Percentiles rank a stretch among this genome's conserved stretches.
Evolutionary conservation across 2,888 invertebrate genomes (phyloP).

Genomic region (Nemoura dubitans): DNA sequence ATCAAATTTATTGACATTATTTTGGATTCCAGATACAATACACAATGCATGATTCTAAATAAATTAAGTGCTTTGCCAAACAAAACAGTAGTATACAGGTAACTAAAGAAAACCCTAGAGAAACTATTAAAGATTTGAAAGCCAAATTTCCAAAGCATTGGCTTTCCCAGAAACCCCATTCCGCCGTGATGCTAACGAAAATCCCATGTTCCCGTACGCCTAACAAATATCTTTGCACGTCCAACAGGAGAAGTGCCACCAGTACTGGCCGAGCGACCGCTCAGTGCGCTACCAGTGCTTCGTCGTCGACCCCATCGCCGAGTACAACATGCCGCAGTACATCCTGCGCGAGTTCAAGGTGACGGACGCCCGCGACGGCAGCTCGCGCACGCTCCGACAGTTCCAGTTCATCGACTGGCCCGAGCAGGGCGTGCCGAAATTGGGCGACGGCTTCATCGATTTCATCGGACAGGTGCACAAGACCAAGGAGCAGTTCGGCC

Average conservation of each 20-base stretch:
- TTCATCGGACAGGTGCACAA: constrained; percentile 99
- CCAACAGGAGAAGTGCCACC: constrained; percentile 99
- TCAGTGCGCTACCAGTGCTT: constrained; percentile 97
- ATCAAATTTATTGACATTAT: too few species aligned
- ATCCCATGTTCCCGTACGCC: too few species aligned
- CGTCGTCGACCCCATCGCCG: constrained; percentile 98
- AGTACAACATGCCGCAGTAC: constrained; percentile 99
- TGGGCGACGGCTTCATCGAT: constrained; percentile 98
- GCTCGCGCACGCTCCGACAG: constrained; percentile 93
- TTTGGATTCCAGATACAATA: too few species aligned
- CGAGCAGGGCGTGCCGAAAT: constrained; percentile 96
- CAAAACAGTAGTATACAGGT: too few species aligned
- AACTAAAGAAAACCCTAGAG: too few species aligned
- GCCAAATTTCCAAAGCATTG: too few species aligned
- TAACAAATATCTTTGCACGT: too few species aligned
- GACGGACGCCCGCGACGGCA: constrained; percentile 96
- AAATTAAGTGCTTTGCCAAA: too few species aligned
- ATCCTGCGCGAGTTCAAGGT: constrained; percentile 99
- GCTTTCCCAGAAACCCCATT: too few species aligned
- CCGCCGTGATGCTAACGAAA: too few species aligned
- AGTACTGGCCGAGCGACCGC: constrained; percentile 99
- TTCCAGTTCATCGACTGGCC: constrained; percentile 98
- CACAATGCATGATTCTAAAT: too few species aligned
- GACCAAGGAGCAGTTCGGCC: constrained; percentile 99
- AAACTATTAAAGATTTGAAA: too few species aligned